Evolutionary conservation across 92 coral and sea anemone genomes (phyloP).

Genomic region (Parazoanthus swiftii): DNA sequence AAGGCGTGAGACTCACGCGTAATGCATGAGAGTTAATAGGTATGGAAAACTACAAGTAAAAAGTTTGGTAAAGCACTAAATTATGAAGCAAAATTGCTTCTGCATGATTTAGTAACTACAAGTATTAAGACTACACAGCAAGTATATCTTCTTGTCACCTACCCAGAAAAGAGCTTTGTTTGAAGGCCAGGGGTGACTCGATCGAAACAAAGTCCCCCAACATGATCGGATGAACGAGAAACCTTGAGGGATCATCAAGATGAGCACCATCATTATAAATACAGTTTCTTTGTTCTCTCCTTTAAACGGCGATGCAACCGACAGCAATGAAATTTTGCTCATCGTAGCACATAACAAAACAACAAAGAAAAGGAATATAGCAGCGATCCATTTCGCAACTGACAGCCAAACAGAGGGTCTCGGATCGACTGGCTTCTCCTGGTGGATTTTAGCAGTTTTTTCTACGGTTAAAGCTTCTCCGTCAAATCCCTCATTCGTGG

Average conservation of each 20-base stretch:
- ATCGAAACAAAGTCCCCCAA: conserved; percentile 68
- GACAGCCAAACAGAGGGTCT: conserved; percentile 73
- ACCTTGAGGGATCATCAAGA: conserved; percentile 79
- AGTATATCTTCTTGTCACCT: conserved; percentile 25
- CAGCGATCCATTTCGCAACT: conserved; percentile 68
- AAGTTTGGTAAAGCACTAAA: not conserved
- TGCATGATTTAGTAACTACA: not conserved
- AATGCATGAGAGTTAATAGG: no score
- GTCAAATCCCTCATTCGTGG: not conserved
- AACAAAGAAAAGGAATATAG: conserved; percentile 55
- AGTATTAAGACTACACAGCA: no score
- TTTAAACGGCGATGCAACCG: conserved; percentile 49
- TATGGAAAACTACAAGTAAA: no score
- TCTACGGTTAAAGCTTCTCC: conserved; percentile 47
- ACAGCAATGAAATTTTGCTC: conserved; percentile 76
- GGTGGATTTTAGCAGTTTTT: conserved; percentile 65
- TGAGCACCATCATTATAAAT: conserved; percentile 76
- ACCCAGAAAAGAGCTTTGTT: conserved; percentile 71
- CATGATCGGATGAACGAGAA: conserved; percentile 60
- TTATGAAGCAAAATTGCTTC: not conserved
- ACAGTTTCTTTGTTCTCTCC: conserved; percentile 56
- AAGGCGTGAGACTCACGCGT: no score
- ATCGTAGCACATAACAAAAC: conserved; percentile 77
- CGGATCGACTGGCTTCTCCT: conserved; percentile 55
- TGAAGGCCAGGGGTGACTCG: conserved; percentile 79